Percentiles rank a stretch among this genome's conserved stretches.
Conservation (phyloP, 2,113 vertebrate species). For the Epinephelus cyanopodus region DNA sequence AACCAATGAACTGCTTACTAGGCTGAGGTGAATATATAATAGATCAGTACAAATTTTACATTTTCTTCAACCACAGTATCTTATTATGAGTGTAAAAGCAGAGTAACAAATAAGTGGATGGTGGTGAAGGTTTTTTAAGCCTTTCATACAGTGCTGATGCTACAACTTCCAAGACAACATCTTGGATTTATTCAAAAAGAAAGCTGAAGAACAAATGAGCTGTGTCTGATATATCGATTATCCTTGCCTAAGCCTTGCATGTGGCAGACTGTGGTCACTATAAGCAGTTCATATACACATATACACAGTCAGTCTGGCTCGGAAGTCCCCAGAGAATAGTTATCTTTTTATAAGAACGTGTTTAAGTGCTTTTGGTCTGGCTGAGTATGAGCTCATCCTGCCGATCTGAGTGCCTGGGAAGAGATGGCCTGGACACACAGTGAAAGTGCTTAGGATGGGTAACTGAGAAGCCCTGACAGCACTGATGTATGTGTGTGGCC, state of each 20-base stretch:
- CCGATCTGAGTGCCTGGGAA: constrained; percentile 27
- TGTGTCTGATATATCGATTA: constrained; percentile 35
- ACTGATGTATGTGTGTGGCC: constrained; percentile 53
- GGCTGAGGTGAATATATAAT: neutral
- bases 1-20: neutral
- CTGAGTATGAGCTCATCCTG: constrained; percentile 64
- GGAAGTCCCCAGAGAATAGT: constrained; percentile 30
- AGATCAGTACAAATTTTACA: no score
- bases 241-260: constrained; percentile 11
- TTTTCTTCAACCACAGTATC: neutral
- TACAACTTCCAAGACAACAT: neutral
- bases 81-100: neutral
- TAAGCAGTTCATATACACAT: constrained; percentile 29
- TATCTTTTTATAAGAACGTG: constrained; percentile 68
- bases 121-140: neutral
- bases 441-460: constrained; percentile 28
- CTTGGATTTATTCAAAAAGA: constrained; percentile 13
- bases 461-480: constrained; percentile 24
- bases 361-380: constrained; percentile 62
- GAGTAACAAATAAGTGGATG: neutral
- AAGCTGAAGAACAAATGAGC: constrained; percentile 4
- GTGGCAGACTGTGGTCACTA: neutral
- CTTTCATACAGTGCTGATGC: neutral
- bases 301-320: constrained; percentile 44
- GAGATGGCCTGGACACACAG: constrained; percentile 15